Conservation (phyloP, 2,113 vertebrate species). For the Platanista minor region DNA sequence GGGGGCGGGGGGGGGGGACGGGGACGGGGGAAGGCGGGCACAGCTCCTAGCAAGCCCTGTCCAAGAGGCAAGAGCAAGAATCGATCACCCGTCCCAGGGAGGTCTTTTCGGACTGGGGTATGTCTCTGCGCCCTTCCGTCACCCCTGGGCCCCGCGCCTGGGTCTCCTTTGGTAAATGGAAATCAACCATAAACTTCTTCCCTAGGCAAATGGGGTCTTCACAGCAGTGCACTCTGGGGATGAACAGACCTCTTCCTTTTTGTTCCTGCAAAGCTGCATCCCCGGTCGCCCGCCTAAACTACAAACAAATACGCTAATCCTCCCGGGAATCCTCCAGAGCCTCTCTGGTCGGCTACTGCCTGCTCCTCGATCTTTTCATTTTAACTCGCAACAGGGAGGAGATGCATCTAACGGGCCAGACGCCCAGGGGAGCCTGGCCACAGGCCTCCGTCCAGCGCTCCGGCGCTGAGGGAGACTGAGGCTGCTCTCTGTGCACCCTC, state of each 20-base stretch:
- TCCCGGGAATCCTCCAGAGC: slow-evolving; percentile 47
- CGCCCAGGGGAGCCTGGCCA: neutral
- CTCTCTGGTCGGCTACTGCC: neutral
- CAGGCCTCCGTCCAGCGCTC: neutral
- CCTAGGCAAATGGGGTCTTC: neutral
- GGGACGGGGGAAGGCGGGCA: neutral
- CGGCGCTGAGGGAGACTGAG: neutral
- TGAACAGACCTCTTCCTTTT: slow-evolving; percentile 19
- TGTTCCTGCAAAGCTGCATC: slow-evolving; percentile 50
- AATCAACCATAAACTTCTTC: slow-evolving; percentile 52
- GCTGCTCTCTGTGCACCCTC: neutral
- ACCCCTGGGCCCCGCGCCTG: neutral
- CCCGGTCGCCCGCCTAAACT: slow-evolving; percentile 35
- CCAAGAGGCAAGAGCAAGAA: neutral
- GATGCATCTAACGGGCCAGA: neutral
- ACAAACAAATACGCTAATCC: slow-evolving; percentile 71
- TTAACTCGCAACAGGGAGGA: slow-evolving; percentile 1
- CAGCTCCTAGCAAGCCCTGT: slow-evolving; percentile 5
- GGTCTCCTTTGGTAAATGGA: neutral
- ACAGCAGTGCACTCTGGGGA: slow-evolving; percentile 13
- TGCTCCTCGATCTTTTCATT: slow-evolving; percentile 6
- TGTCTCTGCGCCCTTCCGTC: neutral
- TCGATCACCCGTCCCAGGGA: neutral
- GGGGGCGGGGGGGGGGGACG: no score
- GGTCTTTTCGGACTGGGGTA: neutral